Base-by-base conservation (phyloP, 2,888 invertebrate genomes). In the Synanthedon myopaeformis region DNA sequence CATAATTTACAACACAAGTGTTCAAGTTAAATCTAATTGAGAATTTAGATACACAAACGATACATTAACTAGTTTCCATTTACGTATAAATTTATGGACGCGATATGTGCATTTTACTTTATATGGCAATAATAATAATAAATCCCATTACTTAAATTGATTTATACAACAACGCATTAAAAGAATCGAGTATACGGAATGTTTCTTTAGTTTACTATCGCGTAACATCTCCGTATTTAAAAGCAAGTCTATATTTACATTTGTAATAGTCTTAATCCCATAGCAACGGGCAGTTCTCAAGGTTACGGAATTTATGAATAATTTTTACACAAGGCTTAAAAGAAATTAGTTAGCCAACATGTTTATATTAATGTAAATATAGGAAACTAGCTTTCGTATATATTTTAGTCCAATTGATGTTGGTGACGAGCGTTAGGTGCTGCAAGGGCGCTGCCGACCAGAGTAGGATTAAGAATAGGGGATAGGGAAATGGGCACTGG, bases 201-300 rank as follows among this genome's bases (percentile, higher is more conserved):
- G 13, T 45, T 45, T 45, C 45, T 45, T 6, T 11, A 45, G 13
- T 45, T n/a, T n/a, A 45, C 45, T 13, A 45, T 35, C 49, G 41
- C 51, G 54, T 50, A 54, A 56, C 58, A 58, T 58, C 59, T 59
- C 53, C 59, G 62, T 61, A 61, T 61, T 61, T 58, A 59, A 59
- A 60, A 62, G 45, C 67, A 63, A 61, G 61, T 59, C 54, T 61
- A 58, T 70, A 70, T 74, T 72, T 73, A 73, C 65, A 72, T 73
- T 74, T 74, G 66, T 70, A 69, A 72, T 66, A 66, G 60, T 57
- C 58, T 59, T 55, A 58, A 72, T 69, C 75, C 70, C 81, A 69
- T 80, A 79, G 82, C 77, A 82, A 82, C 81, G 61, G 67, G 66
- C 69, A 53, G 64, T 65, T 74, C 67, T 80, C 81, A 82, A 83